These are phyloP conservation scores for Erythrolamprus reginae DNA, from an alignment of 2,113 vertebrate species.

Conservation along the genomic window DNA sequence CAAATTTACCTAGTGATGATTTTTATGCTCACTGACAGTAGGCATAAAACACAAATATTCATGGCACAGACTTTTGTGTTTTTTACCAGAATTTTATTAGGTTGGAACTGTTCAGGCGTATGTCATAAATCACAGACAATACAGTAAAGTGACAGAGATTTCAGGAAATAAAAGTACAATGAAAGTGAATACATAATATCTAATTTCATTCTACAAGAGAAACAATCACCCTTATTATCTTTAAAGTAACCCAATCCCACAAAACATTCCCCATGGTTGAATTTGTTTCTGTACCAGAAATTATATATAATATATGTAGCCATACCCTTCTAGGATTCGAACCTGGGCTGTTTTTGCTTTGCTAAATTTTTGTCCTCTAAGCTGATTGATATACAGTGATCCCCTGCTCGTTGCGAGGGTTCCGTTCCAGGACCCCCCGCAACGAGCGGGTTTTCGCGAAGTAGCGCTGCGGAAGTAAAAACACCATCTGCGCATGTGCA, in stretches of 20 bases:
- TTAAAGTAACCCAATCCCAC: neutral
- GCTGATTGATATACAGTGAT: no score
- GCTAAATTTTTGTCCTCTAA: no score
- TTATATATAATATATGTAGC: no score
- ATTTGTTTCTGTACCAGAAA: neutral
- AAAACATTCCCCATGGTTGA: neutral
- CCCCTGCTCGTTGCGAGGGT: no score
- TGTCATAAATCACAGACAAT: neutral
- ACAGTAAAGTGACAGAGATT: neutral
- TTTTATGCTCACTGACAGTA: slow-evolving; percentile 9
- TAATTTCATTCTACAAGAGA: neutral
- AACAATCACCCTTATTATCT: neutral
- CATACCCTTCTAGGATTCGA: no score
- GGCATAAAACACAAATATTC: slow-evolving; percentile 22
- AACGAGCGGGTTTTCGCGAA: no score
- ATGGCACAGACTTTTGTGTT: neutral
- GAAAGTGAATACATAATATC: neutral
- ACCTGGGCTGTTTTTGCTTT: no score
- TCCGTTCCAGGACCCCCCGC: no score
- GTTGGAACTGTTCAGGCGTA: slow-evolving; percentile 25
- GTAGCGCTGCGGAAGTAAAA: no score
- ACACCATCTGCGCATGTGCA: no score
- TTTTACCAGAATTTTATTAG: slow-evolving; percentile 36
- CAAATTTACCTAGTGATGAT: neutral
- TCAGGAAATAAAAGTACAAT: neutral